Percentiles rank a stretch among this genome's conserved stretches.
These are phyloP conservation scores for Caenorhabditis panamensis DNA, from an alignment of 2,888 invertebrate genomes.

Conservation along the genomic window DNA sequence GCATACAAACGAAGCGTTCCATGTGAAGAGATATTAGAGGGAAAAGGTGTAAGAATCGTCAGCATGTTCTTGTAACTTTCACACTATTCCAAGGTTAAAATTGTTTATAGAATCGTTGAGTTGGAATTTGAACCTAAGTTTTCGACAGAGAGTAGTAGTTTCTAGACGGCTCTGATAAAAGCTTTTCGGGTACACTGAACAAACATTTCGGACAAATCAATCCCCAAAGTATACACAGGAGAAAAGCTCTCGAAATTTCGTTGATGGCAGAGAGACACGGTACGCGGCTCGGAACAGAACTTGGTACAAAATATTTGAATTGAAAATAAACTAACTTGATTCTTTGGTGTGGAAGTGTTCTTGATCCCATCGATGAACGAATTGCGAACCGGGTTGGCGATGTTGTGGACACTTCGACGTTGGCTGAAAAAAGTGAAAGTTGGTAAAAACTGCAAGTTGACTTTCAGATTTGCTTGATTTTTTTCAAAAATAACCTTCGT, in stretches of 20 bases:
- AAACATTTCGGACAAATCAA: slow-evolving; percentile 9
- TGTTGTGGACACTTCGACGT: slow-evolving; percentile 62
- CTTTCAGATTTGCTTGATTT: slow-evolving; percentile 8
- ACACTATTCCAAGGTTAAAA: slow-evolving; percentile 7
- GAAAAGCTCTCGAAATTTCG: not conserved
- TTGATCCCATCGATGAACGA: slow-evolving; percentile 59
- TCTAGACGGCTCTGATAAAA: slow-evolving; percentile 1
- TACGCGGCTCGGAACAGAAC: slow-evolving; percentile 1
- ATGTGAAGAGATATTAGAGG: slow-evolving; percentile 10
- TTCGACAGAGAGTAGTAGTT: not conserved
- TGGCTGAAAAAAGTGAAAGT: slow-evolving; percentile 56
- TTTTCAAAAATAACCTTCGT: slow-evolving; percentile 29
- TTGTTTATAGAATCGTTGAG: not conserved
- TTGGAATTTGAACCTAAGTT: not conserved
- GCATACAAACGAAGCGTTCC: slow-evolving; percentile 42
- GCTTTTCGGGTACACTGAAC: not conserved
- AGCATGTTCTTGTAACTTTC: slow-evolving; percentile 11
- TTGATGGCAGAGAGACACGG: not conserved
- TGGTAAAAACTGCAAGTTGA: not conserved
- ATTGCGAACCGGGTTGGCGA: slow-evolving; percentile 27
- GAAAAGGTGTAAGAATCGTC: slow-evolving; percentile 22
- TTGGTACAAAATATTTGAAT: not conserved
- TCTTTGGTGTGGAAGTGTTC: slow-evolving; percentile 58
- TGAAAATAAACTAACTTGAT: slow-evolving; percentile 47
- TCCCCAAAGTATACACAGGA: slow-evolving; percentile 3